Evolutionary conservation across 2,113 vertebrate genomes (phyloP), one percentile per base, ranked within the genome.

Genomic region (Sebastes fasciatus): DNA sequence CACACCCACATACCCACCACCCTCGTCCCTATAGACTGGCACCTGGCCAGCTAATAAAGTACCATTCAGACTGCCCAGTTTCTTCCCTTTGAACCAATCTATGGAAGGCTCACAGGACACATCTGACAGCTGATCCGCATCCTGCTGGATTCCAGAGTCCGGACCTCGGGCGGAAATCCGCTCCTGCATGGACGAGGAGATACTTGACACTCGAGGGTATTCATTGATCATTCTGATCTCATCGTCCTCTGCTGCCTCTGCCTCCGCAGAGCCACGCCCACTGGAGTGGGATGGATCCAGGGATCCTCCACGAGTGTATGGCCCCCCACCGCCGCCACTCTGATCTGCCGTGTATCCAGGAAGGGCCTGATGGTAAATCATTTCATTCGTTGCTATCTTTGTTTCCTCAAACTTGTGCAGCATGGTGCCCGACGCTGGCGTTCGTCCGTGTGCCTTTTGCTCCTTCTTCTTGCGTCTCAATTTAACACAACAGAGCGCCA

Each of bases 171-270:
- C 97, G 0, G 97, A 97, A 9, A 97, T 96, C 68, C 96, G 97
- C 71, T 97, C 97, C 89, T 97, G 97, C 95, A 99, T 96, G 46
- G 98, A 98, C 16, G 98, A 97, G 0, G 97, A 96, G 88, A 99
- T 97, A 74, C 97, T 98, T 83, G 98, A 97, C 86, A 99, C 97
- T 0, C 97, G 95, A 0, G 98, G 98, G 82, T 98, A 98, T 91
- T 99, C 98, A 0, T 99, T 99, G 79, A 99, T 99, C 98, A 99
- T 99, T 51, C 98, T 96, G 79, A 99, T 99, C 92, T 99, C 98
- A 0, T 99, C 98, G 0, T 99, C 98, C 70, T 99, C 98, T 0
- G 98, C 98, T 0, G 98, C 98, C 74, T 94, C 93, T 9, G 93
- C 93, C 85, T 99, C 98, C 0, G 98, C 98, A 0, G 98, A 99